phyloP scores from a whole-genome alignment of 2,113 vertebrate species.

The Vidua chalybeata region DNA sequence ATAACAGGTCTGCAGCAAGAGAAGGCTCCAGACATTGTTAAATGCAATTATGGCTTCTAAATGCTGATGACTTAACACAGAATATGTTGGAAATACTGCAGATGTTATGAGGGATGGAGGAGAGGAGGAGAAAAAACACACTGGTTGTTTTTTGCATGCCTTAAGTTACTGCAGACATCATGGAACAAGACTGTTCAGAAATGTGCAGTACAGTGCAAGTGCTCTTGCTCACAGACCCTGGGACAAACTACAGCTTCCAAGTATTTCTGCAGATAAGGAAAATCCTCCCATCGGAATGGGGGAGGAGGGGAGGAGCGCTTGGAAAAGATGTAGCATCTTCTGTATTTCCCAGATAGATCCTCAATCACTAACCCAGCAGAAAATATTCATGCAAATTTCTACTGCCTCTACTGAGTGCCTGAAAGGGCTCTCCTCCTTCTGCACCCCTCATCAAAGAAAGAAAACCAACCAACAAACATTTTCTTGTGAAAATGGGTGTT shows the following conservation, averaged over 20 bases:
- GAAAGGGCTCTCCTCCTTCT: not conserved
- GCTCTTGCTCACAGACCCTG: not conserved
- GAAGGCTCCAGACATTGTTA: not conserved
- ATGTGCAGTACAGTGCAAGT: not conserved
- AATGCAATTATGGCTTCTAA: constrained; percentile 19
- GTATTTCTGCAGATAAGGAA: not conserved
- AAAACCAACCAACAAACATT: too few species aligned
- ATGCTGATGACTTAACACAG: not conserved
- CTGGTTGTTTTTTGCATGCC: not conserved
- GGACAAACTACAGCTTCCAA: not conserved
- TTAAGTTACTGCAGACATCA: not conserved
- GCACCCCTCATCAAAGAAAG: not conserved
- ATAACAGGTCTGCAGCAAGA: not conserved
- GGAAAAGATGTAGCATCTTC: not conserved
- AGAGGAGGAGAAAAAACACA: not conserved
- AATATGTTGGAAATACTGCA: not conserved
- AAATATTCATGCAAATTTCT: not conserved
- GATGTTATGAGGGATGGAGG: not conserved
- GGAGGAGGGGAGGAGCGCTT: not conserved
- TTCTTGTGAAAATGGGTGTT: not conserved
- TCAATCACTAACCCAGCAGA: not conserved
- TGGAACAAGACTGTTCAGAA: not conserved
- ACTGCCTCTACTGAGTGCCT: not conserved
- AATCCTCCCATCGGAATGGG: not conserved
- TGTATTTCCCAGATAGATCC: not conserved